These are phyloP conservation scores for Homarus americanus DNA, from an alignment of 1,140 invertebrate species.

Conservation along the genomic window DNA sequence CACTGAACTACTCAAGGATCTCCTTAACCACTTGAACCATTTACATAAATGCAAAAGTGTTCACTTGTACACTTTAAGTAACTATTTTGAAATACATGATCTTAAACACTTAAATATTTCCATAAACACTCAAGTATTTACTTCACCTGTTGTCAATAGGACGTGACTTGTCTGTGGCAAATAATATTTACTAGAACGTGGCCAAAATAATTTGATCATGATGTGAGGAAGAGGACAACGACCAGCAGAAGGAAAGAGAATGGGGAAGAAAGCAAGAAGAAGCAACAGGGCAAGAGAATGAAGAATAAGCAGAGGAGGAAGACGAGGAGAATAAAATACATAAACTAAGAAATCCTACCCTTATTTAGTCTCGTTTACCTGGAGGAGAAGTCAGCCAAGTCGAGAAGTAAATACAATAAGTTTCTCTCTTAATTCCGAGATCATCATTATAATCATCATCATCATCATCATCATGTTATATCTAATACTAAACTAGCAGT, in stretches of 20 bases:
- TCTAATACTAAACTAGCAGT: no score
- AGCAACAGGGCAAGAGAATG: neutral
- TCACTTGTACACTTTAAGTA: neutral
- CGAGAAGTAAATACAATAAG: no score
- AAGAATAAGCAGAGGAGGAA: neutral
- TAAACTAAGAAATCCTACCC: no score
- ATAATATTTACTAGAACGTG: neutral
- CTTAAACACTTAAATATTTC: conserved; percentile 3
- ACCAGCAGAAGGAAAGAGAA: neutral
- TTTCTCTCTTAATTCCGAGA: no score
- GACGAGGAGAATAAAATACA: no score
- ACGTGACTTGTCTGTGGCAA: neutral
- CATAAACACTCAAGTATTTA: conserved; percentile 1
- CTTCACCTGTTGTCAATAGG: neutral
- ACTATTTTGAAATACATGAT: no score
- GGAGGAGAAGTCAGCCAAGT: neutral
- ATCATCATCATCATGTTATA: no score
- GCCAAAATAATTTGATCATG: neutral
- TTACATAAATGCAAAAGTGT: neutral
- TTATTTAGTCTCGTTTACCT: neutral
- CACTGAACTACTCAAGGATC: neutral
- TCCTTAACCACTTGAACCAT: neutral
- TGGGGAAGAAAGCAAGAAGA: neutral
- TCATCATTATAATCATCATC: no score
- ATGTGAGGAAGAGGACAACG: neutral